Conservation (phyloP, 1,140 invertebrate species). For the Nylanderia fulva region DNA sequence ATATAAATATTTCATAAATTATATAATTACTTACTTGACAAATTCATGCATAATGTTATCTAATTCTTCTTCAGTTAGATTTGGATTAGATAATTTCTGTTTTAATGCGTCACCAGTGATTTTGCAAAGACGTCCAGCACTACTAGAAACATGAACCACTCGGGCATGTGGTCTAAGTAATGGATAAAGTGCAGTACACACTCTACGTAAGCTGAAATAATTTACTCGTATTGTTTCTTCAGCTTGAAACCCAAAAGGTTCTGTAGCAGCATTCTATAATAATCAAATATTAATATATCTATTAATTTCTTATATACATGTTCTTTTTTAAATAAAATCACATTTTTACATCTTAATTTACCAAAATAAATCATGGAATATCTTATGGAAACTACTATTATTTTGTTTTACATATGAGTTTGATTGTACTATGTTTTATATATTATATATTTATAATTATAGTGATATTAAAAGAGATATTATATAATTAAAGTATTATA, state of each 20-base stretch:
- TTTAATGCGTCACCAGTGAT: slow-evolving; percentile 82
- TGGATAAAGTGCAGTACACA: slow-evolving; percentile 87
- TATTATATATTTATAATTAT: too few relatives aligned
- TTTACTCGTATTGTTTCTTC: slow-evolving; percentile 87
- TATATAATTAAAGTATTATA: too few relatives aligned
- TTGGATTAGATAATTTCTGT: slow-evolving; percentile 78
- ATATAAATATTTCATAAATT: neutral
- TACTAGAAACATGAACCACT: slow-evolving; percentile 89
- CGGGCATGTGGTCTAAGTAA: slow-evolving; percentile 87
- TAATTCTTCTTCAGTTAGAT: slow-evolving; percentile 86
- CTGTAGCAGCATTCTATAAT: slow-evolving; percentile 75
- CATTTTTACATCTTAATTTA: too few relatives aligned
- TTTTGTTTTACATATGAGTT: too few relatives aligned
- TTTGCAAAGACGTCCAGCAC: slow-evolving; percentile 82
- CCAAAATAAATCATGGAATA: too few relatives aligned
- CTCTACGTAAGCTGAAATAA: slow-evolving; percentile 85
- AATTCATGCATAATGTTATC: slow-evolving; percentile 86
- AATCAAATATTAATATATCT: slow-evolving; percentile 13
- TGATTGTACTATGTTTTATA: too few relatives aligned
- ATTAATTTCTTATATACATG: neutral
- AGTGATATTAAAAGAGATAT: too few relatives aligned
- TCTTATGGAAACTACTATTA: too few relatives aligned
- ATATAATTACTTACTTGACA: slow-evolving; percentile 83
- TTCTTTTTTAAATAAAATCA: too few relatives aligned
- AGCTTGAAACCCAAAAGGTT: slow-evolving; percentile 87